Evolutionary conservation across 2,113 vertebrate genomes (phyloP), one percentile per base, ranked within the genome.

Genomic region (Myrmecophaga tridactyla): DNA sequence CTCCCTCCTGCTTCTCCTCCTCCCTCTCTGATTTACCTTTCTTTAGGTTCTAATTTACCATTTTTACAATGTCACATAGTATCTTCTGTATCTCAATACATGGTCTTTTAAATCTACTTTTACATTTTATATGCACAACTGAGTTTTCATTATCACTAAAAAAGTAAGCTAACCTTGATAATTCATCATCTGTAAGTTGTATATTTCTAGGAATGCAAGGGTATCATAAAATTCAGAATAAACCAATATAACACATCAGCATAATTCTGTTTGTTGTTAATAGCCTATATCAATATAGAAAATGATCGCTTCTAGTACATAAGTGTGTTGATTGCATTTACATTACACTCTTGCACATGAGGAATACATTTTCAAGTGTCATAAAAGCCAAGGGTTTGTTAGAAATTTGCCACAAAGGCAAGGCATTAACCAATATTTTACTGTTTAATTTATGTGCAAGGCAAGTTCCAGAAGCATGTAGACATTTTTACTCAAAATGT

Each of bases 231-330:
- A 69, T 85, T 92, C 81, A 84, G 21, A 80, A 65, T 62, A 65
- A 84, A 18, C 7, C 39, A 60, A 39, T 56, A 39, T 70, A 20
- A 83, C 20, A 60, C 62, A 63, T 51, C n/a, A 72, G 88, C 27
- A 67, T 67, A 92, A 69, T 53, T 94, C 69, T 70, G 23, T 56
- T 67, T 81, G 18, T 92, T 95, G 39, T n/a, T 94, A 84, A 48
- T 15, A 62, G 17, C 10, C 36, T 65, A 43, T 72, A 63, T 43
- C 39, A 69, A 51, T 82, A 76, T 83, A 62, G 14, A 80, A 96
- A 76, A 85, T 70, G 2, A 69, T 51, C 51, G 46, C 65, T 41
- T n/a, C 25, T 75, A 86, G 9, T 31, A 20, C 70, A 27, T 46
- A 58, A 60, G 3, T 77, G 51, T 21, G 34, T 62, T 87, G n/a